These are phyloP conservation scores for Pyralis farinalis DNA, from an alignment of 2,888 invertebrate species.

Conservation along the genomic window DNA sequence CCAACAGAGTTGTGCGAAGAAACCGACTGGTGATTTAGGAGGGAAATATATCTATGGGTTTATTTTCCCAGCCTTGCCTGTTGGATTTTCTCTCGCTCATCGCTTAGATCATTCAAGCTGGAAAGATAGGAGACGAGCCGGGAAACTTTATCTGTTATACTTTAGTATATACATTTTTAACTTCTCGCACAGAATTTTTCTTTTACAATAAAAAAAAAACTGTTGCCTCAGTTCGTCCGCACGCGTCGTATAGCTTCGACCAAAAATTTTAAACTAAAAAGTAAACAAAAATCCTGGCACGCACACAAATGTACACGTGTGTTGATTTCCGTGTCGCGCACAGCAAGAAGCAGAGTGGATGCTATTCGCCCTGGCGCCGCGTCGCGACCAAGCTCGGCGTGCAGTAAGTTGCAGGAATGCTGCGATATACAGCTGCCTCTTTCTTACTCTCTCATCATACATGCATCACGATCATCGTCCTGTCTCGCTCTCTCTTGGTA, in stretches of 20 bases:
- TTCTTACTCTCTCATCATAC: constrained; percentile 54
- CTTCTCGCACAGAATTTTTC: too few relatives aligned
- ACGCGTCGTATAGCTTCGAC: constrained; percentile 24
- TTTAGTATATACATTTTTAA: too few relatives aligned
- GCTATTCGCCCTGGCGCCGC: constrained; percentile 96
- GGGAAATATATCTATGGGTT: too few relatives aligned
- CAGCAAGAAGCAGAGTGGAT: constrained; percentile 87
- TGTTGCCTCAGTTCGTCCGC: constrained; percentile 34
- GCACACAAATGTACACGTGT: constrained; percentile 68
- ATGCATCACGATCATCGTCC: constrained; percentile 52
- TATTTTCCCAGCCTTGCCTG: too few relatives aligned
- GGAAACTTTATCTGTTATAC: too few relatives aligned
- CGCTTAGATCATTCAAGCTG: too few relatives aligned
- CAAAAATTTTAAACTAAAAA: constrained; percentile 10
- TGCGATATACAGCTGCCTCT: constrained; percentile 50
- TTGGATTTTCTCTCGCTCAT: too few relatives aligned
- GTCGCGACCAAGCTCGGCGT: constrained; percentile 97
- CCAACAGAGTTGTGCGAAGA: too few relatives aligned
- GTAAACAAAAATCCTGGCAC: constrained; percentile 22
- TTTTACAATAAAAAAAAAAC: too few relatives aligned
- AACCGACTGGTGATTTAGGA: too few relatives aligned
- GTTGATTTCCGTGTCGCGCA: constrained; percentile 46
- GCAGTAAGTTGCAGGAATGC: constrained; percentile 88
- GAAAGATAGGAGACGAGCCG: too few relatives aligned
- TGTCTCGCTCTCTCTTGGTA: constrained; percentile 38